Conservation (phyloP, 2,797 vertebrate genomes). For the Brotogeris chrysoptera region DNA sequence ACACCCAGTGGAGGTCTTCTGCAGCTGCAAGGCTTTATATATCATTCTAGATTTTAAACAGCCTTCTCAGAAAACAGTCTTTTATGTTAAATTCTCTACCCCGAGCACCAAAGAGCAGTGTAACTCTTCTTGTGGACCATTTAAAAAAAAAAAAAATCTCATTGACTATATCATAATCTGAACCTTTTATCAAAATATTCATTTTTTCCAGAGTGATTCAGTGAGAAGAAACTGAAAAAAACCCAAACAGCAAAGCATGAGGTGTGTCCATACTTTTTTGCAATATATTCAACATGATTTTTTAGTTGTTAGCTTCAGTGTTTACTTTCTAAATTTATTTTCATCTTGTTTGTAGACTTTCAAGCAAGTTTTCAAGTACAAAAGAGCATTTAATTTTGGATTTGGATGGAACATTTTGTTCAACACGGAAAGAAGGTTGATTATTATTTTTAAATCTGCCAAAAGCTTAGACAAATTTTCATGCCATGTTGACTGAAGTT, state of each 20-base stretch:
- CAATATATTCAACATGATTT: neutral
- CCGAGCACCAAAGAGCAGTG: neutral
- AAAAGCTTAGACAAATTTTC: conserved; percentile 16
- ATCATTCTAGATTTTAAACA: neutral
- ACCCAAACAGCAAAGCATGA: neutral
- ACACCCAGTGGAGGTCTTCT: neutral
- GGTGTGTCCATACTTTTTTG: neutral
- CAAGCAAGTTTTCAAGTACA: neutral
- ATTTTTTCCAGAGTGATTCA: neutral
- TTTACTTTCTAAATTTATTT: neutral
- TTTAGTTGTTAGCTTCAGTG: neutral
- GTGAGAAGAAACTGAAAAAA: neutral
- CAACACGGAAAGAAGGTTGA: neutral
- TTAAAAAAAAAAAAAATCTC: neutral
- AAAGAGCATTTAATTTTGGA: neutral
- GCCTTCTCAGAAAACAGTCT: neutral
- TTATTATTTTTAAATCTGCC: conserved; percentile 41
- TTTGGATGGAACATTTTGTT: conserved; percentile 4
- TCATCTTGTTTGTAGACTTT: neutral
- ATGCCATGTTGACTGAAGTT: neutral
- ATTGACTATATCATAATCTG: neutral
- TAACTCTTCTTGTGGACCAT: neutral
- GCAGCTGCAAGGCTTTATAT: neutral
- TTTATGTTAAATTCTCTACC: neutral
- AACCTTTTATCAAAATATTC: neutral